Percentiles rank a stretch among this genome's conserved stretches.
phyloP scores from a whole-genome alignment of 2,797 vertebrate genomes.

The Argyrosomus regius region DNA sequence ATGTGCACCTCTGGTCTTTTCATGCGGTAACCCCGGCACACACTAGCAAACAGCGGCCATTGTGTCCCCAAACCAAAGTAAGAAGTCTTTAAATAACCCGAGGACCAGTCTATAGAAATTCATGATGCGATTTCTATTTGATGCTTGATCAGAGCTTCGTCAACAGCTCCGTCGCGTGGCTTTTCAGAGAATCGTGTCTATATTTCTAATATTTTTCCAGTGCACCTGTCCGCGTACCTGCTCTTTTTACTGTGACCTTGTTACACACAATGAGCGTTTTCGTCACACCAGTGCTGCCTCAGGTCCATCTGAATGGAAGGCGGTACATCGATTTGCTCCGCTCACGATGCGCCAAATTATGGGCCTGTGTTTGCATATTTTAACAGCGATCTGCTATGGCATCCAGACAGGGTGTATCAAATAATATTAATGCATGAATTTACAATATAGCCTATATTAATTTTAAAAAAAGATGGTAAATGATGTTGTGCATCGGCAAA shows the following conservation, averaged over 20 bases:
- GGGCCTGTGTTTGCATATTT: constrained; percentile 48
- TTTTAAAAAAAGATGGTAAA: neutral
- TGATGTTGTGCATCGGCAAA: neutral
- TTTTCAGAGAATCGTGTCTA: constrained; percentile 56
- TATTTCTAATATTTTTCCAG: constrained; percentile 65
- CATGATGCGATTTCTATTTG: constrained; percentile 83
- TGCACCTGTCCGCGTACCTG: constrained; percentile 74
- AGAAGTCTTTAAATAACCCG: constrained; percentile 84
- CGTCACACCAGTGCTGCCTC: constrained; percentile 70
- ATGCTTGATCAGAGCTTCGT: constrained; percentile 84
- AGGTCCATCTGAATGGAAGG: constrained; percentile 79
- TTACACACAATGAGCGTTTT: constrained; percentile 60
- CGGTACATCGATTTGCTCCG: constrained; percentile 86
- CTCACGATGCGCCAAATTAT: constrained; percentile 65
- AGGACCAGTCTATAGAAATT: constrained; percentile 87
- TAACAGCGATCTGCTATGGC: neutral
- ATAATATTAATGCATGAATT: neutral
- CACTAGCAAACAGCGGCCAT: constrained; percentile 84
- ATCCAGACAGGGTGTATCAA: neutral
- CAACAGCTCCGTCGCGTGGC: constrained; percentile 83
- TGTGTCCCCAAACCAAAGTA: constrained; percentile 83
- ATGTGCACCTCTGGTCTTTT: constrained; percentile 87
- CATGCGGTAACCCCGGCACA: constrained; percentile 83
- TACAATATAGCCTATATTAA: neutral
- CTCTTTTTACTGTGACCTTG: constrained; percentile 43